Evolutionary conservation across 1,140 invertebrate genomes (phyloP).

Genomic region (Acromyrmex echinatior): DNA sequence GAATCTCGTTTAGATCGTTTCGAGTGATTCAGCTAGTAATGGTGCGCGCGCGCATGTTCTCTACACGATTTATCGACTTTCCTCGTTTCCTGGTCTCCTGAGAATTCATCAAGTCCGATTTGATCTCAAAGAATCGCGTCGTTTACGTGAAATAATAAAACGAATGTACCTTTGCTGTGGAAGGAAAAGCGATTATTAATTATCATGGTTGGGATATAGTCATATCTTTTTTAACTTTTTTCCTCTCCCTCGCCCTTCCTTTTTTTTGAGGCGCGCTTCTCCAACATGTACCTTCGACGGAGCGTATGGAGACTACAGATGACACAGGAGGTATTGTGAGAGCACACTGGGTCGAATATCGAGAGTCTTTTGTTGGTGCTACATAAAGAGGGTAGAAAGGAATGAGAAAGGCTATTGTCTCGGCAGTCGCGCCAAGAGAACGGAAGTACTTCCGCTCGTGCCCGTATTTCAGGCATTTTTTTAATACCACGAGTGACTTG

Average conservation of each 20-base stretch:
- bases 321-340: constrained; percentile 41
- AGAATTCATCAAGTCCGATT: constrained; percentile 13
- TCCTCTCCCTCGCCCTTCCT: background rate
- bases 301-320: constrained; percentile 43
- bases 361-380: constrained; percentile 58
- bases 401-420: constrained; percentile 54
- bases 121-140: background rate
- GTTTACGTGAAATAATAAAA: constrained; percentile 24
- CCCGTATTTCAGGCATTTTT: constrained; percentile 53
- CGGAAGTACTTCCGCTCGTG: constrained; percentile 47
- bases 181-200: constrained; percentile 44
- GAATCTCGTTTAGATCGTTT: constrained; percentile 66
- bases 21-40: constrained; percentile 30
- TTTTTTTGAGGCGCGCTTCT: background rate
- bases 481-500: constrained; percentile 56
- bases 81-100: constrained; percentile 7
- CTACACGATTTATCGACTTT: constrained; percentile 36
- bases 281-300: constrained; percentile 6
- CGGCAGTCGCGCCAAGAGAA: constrained; percentile 21
- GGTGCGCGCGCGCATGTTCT: background rate
- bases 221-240: constrained; percentile 22
- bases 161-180: background rate
- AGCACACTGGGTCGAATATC: constrained; percentile 47
- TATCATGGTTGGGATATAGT: constrained; percentile 22
- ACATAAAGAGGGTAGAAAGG: constrained; percentile 56